These are phyloP conservation scores for Siniperca obscura DNA, from an alignment of 2,797 vertebrate genomes.

Conservation along the genomic window DNA sequence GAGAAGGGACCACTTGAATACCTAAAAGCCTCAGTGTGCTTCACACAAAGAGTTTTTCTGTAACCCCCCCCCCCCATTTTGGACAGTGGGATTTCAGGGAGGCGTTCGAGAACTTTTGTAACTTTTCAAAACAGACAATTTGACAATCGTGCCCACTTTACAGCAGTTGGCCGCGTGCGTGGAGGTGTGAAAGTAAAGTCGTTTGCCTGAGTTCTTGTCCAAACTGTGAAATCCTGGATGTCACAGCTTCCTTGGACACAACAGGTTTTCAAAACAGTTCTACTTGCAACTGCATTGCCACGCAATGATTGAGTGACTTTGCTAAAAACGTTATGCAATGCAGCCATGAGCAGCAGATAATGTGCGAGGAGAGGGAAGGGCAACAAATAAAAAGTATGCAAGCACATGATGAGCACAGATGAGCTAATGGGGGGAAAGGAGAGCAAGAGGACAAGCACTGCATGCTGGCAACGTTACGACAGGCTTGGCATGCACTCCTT, in stretches of 20 bases:
- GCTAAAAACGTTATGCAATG: neutral
- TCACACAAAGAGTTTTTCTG: neutral
- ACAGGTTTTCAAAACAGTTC: neutral
- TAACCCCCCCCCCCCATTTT: neutral
- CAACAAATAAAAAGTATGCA: neutral
- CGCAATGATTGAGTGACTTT: neutral
- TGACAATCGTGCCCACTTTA: neutral
- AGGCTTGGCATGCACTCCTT: conserved; percentile 44
- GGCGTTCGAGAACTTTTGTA: neutral
- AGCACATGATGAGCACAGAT: conserved; percentile 8
- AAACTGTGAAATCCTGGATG: conserved; percentile 8
- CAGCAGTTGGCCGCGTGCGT: too few relatives aligned
- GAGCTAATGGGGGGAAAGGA: conserved; percentile 4
- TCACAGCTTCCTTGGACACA: neutral
- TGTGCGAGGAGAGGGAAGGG: neutral
- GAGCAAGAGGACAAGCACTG: conserved; percentile 40
- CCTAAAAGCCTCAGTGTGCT: neutral
- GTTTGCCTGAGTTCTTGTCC: neutral
- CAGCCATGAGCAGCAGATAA: neutral
- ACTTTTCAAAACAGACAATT: neutral
- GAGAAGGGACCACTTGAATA: neutral
- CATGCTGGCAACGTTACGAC: conserved; percentile 40
- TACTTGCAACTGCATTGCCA: neutral
- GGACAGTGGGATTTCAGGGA: neutral
- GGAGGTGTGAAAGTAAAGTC: neutral